Base-by-base conservation (phyloP, 2,797 vertebrate genomes). In the Cuniculus paca region DNA sequence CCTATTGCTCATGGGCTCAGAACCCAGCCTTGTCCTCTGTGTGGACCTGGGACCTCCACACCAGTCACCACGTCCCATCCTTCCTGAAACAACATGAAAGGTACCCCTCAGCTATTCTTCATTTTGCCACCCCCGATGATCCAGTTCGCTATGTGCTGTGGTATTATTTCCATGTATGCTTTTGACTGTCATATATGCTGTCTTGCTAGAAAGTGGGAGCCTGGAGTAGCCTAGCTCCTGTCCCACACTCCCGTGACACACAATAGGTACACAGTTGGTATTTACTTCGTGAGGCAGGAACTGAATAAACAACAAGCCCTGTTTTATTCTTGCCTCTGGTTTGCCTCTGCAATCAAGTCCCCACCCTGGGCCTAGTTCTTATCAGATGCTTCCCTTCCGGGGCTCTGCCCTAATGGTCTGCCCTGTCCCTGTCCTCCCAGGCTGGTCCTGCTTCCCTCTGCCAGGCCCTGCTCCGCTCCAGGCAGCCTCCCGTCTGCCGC, bases 271-370 rank as follows among this genome's bases (percentile, higher is more conserved):
- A 36, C 16, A 65, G 19, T 11, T 87, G 80, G 61, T 72, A 50
- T 54, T 79, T 78, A 54, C 2, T 26, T 45, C 90, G 48, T 34
- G 65, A 94, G 50, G 56, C 52, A 45, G 95, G 52, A 42, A 36
- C 60, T 65, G 26, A 56, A 75, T 90, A 74, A 91, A 92, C 36
- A 92, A 24, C 48, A 81, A 83, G 56, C 45, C 56, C 36, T 68
- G 10, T 85, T 72, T 87, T 39, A 75, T 42, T 88, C 79, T 58
- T 88, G 77, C 39, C 50, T 91, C 90, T 95, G 65, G 4, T 48
- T 96, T 93, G 91, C 6, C 74, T 61, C 28, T 28, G 2, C 36
- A 72, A 61, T 68, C 92, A 82, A 93, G 70, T 90, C 45, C 56
- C 88, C 79, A 58, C 91, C 79, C 75, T 79, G 48, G 54, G 14